Conservation (phyloP, 2,888 invertebrate genomes). For the Dinocampus coccinellae region DNA sequence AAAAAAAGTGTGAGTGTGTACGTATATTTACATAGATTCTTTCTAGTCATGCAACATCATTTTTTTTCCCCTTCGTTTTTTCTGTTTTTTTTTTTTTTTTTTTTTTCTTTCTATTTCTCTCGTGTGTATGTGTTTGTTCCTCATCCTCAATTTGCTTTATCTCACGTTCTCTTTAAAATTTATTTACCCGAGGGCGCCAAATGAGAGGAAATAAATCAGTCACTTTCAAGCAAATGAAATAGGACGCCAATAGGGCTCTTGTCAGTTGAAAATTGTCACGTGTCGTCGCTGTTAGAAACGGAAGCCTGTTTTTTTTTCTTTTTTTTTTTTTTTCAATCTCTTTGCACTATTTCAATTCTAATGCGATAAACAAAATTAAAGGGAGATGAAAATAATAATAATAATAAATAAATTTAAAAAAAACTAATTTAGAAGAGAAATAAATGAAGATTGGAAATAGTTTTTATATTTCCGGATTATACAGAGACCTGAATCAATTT, state of each 20-base stretch:
- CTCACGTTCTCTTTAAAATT: background rate
- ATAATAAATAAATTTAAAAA: no score
- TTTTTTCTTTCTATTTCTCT: background rate
- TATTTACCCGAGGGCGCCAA: constrained; percentile 14
- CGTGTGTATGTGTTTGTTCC: background rate
- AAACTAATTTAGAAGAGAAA: no score
- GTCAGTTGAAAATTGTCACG: constrained; percentile 20
- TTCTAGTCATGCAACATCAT: constrained; percentile 5
- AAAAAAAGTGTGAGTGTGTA: background rate
- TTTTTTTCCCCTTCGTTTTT: no score
- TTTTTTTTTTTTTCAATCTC: no score
- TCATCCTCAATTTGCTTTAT: background rate
- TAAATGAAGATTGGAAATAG: background rate
- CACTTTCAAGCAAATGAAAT: constrained; percentile 1
- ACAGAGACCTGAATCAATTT: no score
- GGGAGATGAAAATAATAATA: background rate
- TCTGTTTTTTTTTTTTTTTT: no score
- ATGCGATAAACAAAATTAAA: background rate
- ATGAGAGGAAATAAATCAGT: constrained; percentile 11
- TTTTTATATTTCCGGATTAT: constrained; percentile 10
- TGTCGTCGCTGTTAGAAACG: background rate
- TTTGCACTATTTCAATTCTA: no score
- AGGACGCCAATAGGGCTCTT: background rate
- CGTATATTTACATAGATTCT: background rate
- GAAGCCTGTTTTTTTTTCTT: constrained; percentile 7